phyloP scores from a whole-genome alignment of 2,888 invertebrate species.

The Acleris literana region DNA sequence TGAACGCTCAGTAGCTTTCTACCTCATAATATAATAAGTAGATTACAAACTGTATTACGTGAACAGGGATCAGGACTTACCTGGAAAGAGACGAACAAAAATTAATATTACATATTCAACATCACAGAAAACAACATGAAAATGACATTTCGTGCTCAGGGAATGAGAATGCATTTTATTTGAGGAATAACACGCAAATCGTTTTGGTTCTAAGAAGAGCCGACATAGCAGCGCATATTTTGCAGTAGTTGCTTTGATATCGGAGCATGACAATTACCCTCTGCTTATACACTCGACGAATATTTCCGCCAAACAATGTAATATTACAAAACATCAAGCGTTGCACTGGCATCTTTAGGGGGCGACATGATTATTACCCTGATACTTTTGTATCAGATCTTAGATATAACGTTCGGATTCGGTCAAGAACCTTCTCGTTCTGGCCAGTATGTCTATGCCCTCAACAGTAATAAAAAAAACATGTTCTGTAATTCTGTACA shows the following conservation, averaged over 20 bases:
- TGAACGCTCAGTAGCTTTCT: slow-evolving; percentile 21
- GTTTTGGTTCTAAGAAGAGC: slow-evolving; percentile 16
- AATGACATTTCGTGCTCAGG: neutral
- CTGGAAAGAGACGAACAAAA: slow-evolving; percentile 44
- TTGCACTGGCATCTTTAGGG: slow-evolving; percentile 13
- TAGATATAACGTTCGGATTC: too few relatives aligned
- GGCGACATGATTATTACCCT: neutral
- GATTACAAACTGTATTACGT: slow-evolving; percentile 23
- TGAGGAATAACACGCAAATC: neutral
- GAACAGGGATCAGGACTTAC: slow-evolving; percentile 41
- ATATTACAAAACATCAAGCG: slow-evolving; percentile 62
- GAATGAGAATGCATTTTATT: slow-evolving; percentile 3
- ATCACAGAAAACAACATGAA: neutral
- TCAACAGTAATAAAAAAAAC: too few relatives aligned
- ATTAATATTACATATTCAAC: slow-evolving; percentile 16
- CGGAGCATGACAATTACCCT: slow-evolving; percentile 43
- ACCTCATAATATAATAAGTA: slow-evolving; percentile 39
- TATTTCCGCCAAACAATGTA: slow-evolving; percentile 66
- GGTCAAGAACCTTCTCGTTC: too few relatives aligned
- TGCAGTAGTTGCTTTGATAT: slow-evolving; percentile 21
- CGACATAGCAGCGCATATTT: slow-evolving; percentile 29
- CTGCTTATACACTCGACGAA: slow-evolving; percentile 58
- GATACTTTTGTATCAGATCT: neutral
- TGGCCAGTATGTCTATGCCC: too few relatives aligned
- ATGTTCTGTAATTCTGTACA: too few relatives aligned